Conservation (phyloP, 1,140 invertebrate species). For the Pseudoatta argentina region DNA sequence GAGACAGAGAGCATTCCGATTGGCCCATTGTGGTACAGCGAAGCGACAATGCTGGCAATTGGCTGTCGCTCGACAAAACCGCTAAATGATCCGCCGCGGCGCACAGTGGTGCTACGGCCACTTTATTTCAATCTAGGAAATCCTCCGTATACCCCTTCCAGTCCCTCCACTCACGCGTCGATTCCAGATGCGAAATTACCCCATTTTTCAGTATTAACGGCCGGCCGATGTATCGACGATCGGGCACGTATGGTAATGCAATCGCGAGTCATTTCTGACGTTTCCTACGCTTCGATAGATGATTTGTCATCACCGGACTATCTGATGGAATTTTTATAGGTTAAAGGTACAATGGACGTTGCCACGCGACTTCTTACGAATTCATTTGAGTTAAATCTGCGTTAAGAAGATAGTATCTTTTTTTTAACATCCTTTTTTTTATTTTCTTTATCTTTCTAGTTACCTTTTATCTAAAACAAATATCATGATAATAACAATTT, state of each 20-base stretch:
- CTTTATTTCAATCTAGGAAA: constrained; percentile 87
- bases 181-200: constrained; percentile 84
- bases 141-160: constrained; percentile 74
- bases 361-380: not conserved
- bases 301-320: constrained; percentile 20
- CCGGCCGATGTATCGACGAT: constrained; percentile 74
- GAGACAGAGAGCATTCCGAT: constrained; percentile 85
- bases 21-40: constrained; percentile 86
- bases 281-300: constrained; percentile 36
- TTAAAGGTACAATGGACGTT: not conserved
- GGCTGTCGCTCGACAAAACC: constrained; percentile 87
- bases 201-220: constrained; percentile 84
- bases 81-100: constrained; percentile 86
- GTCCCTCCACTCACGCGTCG: constrained; percentile 62
- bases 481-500: not conserved
- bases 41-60: constrained; percentile 87
- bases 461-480: not conserved
- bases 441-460: not conserved
- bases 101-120: constrained; percentile 84
- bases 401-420: not conserved
- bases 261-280: constrained; percentile 68
- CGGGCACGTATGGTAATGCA: constrained; percentile 67
- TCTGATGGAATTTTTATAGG: constrained; percentile 32
- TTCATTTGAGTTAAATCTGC: not conserved
- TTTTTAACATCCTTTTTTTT: not conserved